Evolutionary conservation across 2,888 invertebrate species (phyloP), one percentile per base, ranked within the genome.

Genomic region (Himalopsyche tibetana): DNA sequence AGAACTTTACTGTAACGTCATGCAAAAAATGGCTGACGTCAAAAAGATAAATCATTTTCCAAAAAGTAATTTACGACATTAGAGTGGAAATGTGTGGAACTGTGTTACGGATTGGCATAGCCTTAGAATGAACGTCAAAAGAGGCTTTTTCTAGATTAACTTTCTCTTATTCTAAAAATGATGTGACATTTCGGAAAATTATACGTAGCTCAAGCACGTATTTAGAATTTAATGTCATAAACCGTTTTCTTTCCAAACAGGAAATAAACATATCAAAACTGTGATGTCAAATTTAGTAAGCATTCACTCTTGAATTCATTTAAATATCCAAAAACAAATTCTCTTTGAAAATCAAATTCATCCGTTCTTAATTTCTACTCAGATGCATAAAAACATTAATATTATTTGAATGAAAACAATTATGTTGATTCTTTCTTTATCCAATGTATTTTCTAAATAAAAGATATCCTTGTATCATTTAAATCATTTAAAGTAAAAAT

Each of bases 11-110:
- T 56, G n/a, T n/a, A n/a, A n/a, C 19, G 28, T 28, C 28, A 56
- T n/a, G 17, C 56, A 56, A 56, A 56, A 56, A 56, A 19, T 56
- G n/a, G n/a, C 56, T 56, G 56, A 56, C 56, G 56, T n/a, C 56
- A 56, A 56, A 56, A 56, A n/a, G 63, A 63, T 63, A 63, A 63
- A 63, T 63, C 63, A 63, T 19, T 63, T 63, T 63, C 63, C 19
- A 19, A 63, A 63, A 63, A 63, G 63, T n/a, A 63, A 63, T 63
- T 63, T 63, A 63, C 19, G 63, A 63, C 19, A 63, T 63, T 28
- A 63, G 19, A 19, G 8, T 63, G 63, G 28, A 19, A 19, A 28
- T 63, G 63, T 63, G 63, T 19, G 63, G 63, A 19, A 63, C 63
- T 63, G 19, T 63, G 63, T 63, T 19, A 19, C 63, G 63, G 63